Percentiles rank a stretch among this genome's conserved stretches.
Conservation (phyloP, 64 coral and sea anemone genomes). For the Montipora cactus region DNA sequence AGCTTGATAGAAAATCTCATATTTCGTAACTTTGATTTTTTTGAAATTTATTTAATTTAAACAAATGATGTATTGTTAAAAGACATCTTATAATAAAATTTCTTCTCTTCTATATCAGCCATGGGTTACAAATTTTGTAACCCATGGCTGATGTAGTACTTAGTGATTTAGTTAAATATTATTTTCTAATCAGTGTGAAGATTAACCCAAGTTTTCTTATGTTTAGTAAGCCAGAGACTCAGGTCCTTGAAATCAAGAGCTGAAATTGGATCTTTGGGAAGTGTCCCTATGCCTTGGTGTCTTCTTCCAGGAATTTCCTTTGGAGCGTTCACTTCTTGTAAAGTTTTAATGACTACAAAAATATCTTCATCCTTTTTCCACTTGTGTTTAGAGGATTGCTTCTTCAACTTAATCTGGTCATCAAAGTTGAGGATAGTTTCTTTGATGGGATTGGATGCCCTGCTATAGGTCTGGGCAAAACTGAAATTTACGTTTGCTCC, state of each 20-base stretch:
- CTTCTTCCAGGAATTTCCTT: constrained; percentile 24
- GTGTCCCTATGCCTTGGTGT: constrained; percentile 19
- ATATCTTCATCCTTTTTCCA: constrained; percentile 21
- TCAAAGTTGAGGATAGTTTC: constrained; percentile 1
- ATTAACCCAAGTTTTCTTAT: background rate
- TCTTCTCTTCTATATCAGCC: too few species aligned
- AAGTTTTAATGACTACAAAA: background rate
- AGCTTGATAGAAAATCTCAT: too few species aligned
- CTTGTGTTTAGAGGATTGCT: constrained; percentile 20
- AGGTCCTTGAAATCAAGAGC: constrained; percentile 19
- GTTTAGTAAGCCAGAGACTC: constrained; percentile 20
- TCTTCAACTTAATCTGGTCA: background rate
- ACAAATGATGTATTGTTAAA: too few species aligned
- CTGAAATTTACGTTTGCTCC: constrained; percentile 19
- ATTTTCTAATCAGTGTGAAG: too few species aligned
- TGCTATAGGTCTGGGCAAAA: constrained; percentile 11
- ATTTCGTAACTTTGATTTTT: too few species aligned
- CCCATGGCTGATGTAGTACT: too few species aligned
- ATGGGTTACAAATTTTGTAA: too few species aligned
- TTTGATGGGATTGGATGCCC: background rate
- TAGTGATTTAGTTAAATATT: too few species aligned
- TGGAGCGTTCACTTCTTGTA: background rate
- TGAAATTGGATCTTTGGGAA: constrained; percentile 58
- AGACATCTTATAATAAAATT: too few species aligned
- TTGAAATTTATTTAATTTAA: too few species aligned